Evolutionary conservation across 2,113 vertebrate genomes (phyloP).

Genomic region (Bufo gargarizans): DNA sequence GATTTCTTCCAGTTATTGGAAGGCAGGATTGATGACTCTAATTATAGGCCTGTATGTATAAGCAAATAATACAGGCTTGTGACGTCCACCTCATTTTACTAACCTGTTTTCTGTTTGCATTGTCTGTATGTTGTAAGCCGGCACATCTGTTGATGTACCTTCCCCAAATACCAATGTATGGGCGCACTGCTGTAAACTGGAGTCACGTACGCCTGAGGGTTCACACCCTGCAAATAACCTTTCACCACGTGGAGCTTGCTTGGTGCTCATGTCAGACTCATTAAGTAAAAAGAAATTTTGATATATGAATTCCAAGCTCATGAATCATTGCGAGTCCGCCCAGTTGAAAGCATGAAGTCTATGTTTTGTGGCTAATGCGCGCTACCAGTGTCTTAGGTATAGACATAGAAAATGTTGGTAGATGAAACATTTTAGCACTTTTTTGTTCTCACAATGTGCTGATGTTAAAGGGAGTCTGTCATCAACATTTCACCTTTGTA

Average conservation of each 20-base stretch:
- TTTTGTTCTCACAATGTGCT: too few species aligned
- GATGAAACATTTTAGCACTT: too few species aligned
- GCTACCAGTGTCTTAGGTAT: not conserved
- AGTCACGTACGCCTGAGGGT: not conserved
- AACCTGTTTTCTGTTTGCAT: constrained; percentile 21
- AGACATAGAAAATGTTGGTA: too few species aligned
- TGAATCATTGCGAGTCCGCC: constrained; percentile 2
- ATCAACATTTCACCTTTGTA: too few species aligned
- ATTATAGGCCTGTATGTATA: constrained; percentile 12
- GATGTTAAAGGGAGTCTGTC: too few species aligned
- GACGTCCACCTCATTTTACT: constrained; percentile 25
- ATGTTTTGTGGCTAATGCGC: not conserved
- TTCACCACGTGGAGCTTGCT: constrained; percentile 17
- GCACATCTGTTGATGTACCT: constrained; percentile 17
- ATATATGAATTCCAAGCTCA: constrained; percentile 8
- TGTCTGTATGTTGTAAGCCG: not conserved
- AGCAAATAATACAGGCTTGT: not conserved
- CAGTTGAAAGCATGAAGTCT: not conserved
- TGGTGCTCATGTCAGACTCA: not conserved
- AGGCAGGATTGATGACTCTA: not conserved
- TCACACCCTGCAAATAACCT: constrained; percentile 46
- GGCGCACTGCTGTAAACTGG: constrained; percentile 15
- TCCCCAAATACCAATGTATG: constrained; percentile 43
- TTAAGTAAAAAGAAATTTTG: not conserved
- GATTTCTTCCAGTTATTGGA: not conserved